These are phyloP conservation scores for Scaeva pyrastri DNA, from an alignment of 2,888 invertebrate genomes.

Conservation along the genomic window DNA sequence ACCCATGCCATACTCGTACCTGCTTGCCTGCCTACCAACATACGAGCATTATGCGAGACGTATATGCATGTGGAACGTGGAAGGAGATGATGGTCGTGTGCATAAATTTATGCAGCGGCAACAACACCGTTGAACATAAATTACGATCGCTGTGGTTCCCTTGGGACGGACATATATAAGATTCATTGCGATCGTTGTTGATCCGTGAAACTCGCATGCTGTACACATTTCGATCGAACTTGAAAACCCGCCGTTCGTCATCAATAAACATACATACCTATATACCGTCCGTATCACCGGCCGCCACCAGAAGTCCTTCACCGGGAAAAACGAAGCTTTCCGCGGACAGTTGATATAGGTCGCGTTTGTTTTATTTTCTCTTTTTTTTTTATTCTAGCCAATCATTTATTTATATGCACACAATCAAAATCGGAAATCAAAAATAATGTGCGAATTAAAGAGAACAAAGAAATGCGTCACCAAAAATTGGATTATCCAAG, in stretches of 20 bases:
- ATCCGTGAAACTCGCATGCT: slow-evolving; percentile 74
- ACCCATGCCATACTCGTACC: too few species aligned
- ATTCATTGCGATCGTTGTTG: slow-evolving; percentile 74
- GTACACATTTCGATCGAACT: slow-evolving; percentile 68
- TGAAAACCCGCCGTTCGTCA: slow-evolving; percentile 44
- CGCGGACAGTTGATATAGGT: slow-evolving; percentile 64
- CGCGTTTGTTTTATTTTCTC: slow-evolving; percentile 32
- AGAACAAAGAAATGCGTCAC: slow-evolving; percentile 33
- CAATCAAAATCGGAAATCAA: slow-evolving; percentile 50
- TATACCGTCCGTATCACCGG: slow-evolving; percentile 21
- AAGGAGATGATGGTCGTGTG: slow-evolving; percentile 62
- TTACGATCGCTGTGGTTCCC: slow-evolving; percentile 70
- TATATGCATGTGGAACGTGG: slow-evolving; percentile 66
- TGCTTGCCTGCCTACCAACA: not conserved
- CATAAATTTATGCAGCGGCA: slow-evolving; percentile 76
- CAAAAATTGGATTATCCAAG: not conserved
- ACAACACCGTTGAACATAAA: slow-evolving; percentile 75
- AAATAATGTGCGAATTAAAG: slow-evolving; percentile 48
- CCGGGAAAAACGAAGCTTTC: not conserved
- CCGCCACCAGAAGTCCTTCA: slow-evolving; percentile 62
- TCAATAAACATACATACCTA: too few species aligned
- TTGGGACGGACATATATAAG: slow-evolving; percentile 68
- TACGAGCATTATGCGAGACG: slow-evolving; percentile 16
- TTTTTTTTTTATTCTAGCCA: slow-evolving; percentile 37
- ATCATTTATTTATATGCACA: slow-evolving; percentile 40